phyloP scores from a whole-genome alignment of 2,113 vertebrate species.

The Oceanodroma tethys region DNA sequence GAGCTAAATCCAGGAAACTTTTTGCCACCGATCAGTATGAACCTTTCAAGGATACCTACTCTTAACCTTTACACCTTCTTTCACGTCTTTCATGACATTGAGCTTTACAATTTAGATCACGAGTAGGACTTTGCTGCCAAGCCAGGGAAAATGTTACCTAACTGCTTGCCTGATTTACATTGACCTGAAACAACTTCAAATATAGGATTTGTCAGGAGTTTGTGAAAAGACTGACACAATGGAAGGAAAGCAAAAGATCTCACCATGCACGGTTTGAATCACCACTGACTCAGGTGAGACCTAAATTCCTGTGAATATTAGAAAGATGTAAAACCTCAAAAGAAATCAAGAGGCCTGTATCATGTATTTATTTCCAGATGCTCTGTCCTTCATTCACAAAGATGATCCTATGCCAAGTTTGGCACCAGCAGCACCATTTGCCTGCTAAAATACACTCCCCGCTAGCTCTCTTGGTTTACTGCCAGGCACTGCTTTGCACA shows the following conservation, averaged over 20 bases:
- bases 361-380: neutral
- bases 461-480: neutral
- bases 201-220: neutral
- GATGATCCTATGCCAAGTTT: neutral
- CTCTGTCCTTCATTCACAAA: neutral
- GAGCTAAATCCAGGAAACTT: neutral
- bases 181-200: neutral
- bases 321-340: neutral
- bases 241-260: neutral
- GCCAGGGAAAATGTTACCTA: neutral
- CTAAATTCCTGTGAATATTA: neutral
- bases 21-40: neutral
- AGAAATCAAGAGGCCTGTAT: neutral
- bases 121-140: neutral
- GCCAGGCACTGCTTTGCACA: neutral
- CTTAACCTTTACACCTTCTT: neutral
- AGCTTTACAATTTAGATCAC: neutral
- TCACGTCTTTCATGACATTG: neutral
- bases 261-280: neutral
- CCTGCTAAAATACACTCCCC: neutral
- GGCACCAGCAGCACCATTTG: neutral
- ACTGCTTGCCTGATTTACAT: neutral
- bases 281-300: neutral
- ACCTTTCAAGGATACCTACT: neutral
- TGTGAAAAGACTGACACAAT: neutral